These are phyloP conservation scores for Hemicentrotus pulcherrimus DNA, from an alignment of 35 echinoderm and acorn worm species.

Conservation along the genomic window DNA sequence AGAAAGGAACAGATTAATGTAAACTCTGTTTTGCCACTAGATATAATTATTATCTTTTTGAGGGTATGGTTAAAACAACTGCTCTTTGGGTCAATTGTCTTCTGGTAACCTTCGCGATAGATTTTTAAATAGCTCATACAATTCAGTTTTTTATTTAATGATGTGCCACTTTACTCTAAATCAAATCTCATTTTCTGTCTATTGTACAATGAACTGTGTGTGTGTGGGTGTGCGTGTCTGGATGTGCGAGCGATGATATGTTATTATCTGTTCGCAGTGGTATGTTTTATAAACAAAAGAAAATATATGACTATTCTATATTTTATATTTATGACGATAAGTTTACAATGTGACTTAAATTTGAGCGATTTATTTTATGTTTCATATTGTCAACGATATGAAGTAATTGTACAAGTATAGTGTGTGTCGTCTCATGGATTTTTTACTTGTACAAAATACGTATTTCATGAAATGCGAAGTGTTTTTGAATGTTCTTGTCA, in stretches of 20 bases:
- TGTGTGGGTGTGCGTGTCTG: not conserved
- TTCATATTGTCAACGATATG: not conserved
- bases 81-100: too few relatives aligned
- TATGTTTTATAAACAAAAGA: conserved; percentile 41
- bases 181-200: not conserved
- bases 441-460: conserved; percentile 42
- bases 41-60: too few relatives aligned
- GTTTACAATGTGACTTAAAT: conserved; percentile 39
- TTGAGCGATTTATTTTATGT: not conserved
- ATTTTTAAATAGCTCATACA: not conserved
- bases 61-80: too few relatives aligned
- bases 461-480: not conserved
- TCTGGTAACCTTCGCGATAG: not conserved
- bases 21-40: not conserved
- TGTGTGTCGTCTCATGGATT: conserved; percentile 3
- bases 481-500: conserved; percentile 34
- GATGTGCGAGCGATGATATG: not conserved
- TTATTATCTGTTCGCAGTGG: not conserved
- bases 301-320: conserved; percentile 42
- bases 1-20: not conserved
- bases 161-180: not conserved
- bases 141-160: not conserved
- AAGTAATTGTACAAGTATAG: not conserved
- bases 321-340: conserved; percentile 49
- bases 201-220: not conserved